Evolutionary conservation across 2,113 vertebrate genomes (phyloP), one percentile per base, ranked within the genome.

Genomic region (Toxostoma redivivum): DNA sequence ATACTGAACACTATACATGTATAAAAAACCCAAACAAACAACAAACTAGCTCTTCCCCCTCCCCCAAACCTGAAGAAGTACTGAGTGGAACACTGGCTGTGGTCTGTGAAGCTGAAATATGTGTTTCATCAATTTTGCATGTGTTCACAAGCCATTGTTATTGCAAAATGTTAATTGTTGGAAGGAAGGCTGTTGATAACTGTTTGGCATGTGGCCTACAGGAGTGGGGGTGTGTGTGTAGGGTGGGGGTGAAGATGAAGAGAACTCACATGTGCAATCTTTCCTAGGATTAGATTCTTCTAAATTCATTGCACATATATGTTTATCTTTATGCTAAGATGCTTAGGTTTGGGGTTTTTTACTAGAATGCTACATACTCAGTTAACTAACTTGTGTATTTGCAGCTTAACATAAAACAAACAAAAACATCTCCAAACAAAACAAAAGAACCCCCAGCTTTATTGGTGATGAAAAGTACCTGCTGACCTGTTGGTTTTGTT

Each of bases 101-200:
- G 37, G 40, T 73, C 24, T 5, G 22, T 54, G 44, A 77, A 57
- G 24, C 60, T 83, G 42, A 88, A 83, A 45, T 73, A 12, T 13
- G 9, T 61, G 40, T 88, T 86, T 81, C 23, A 51, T 73, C 40
- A 77, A n/a, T 83, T 94, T 73, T 86, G 37, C 54, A 57, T 77
- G 67, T 92, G 72, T 86, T 86, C 40, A 56, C 67, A 94, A 86
- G 73, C 72, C 18, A 83, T 74, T 93, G 86, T 88, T 93, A 40
- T 25, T 88, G 51, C 24, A 92, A 71, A 95, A 92, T 81, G 82
- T 86, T 88, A 86, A 73, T 93, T 95, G 90, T 90, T 90, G 71
- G 76, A 71, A 86, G 79, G 70, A 88, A 92, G 71, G 48, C 47
- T 81, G 65, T 70, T 76, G 82, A 54, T 94, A 82, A 33, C 48